Conservation (phyloP, 1,140 invertebrate genomes). For the Panagrolaimus sp. region DNA sequence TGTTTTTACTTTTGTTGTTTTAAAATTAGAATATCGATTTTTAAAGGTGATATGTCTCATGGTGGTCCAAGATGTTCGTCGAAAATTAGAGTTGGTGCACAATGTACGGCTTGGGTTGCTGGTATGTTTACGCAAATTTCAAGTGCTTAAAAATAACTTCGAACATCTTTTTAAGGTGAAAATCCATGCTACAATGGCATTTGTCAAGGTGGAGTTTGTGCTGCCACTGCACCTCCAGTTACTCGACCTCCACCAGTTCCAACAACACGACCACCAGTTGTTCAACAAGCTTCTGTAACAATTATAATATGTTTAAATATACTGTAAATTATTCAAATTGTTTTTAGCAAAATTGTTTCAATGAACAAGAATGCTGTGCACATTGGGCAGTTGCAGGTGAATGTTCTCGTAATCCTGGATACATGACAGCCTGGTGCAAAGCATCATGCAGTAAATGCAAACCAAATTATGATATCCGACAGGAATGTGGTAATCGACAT, state of each 20-base stretch:
- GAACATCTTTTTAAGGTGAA: conserved; percentile 23
- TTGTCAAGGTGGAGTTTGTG: conserved; percentile 38
- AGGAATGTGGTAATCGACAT: conserved; percentile 46
- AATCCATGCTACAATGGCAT: conserved; percentile 32
- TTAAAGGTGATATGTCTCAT: conserved; percentile 40
- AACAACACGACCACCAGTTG: background rate
- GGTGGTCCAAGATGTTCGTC: conserved; percentile 42
- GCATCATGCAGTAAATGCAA: conserved; percentile 36
- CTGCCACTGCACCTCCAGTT: conserved; percentile 19
- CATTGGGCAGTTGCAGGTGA: conserved; percentile 33
- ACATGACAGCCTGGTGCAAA: conserved; percentile 48
- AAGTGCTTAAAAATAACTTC: too few relatives aligned
- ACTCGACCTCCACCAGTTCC: conserved; percentile 15
- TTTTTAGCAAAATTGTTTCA: conserved; percentile 25
- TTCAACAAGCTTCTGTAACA: background rate
- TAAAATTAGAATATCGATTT: too few relatives aligned
- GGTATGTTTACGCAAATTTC: too few relatives aligned
- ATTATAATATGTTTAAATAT: too few relatives aligned
- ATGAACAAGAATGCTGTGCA: conserved; percentile 44
- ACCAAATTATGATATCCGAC: conserved; percentile 30
- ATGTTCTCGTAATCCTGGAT: conserved; percentile 26
- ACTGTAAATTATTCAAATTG: too few relatives aligned
- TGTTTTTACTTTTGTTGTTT: too few relatives aligned
- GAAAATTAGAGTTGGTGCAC: conserved; percentile 47
- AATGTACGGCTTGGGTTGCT: conserved; percentile 27